Base-by-base conservation (phyloP, 2,113 vertebrate genomes). In the Holacanthus passer region DNA sequence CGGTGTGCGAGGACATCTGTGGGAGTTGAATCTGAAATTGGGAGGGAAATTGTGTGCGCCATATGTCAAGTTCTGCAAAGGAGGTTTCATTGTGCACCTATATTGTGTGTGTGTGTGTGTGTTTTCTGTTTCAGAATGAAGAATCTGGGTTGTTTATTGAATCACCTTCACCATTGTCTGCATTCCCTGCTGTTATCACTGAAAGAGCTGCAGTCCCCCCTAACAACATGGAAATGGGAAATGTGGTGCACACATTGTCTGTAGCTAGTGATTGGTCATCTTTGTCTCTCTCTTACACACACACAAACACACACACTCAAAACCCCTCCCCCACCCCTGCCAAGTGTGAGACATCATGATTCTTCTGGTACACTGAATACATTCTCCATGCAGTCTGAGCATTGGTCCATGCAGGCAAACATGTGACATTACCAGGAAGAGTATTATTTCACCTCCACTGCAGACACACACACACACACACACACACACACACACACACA, bases 1-100 rank as follows among this genome's bases (percentile, higher is more conserved):
- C 79, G 82, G 87, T 73, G 66, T 88, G 88, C 72, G 73, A 89
- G 89, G 88, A 94, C 86, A 86, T 92, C 88, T 90, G 87, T 87
- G 89, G 87, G 91, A 93, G 93, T 91, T 89, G 87, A 90, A 95
- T 89, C 85, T 91, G 92, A 93, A 94, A 94, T 93, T 89, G 91
- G 91, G 91, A 94, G 88, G 88, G 89, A 93, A 94, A 94, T 94
- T 93, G 92, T 91, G 78, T 76, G 71, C 63, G 39, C 90, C 92
- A 95, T 94, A 94, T 94, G 95, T 93, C 93, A 94, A 92, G 87
- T 93, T 92, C 81, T 85, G 87, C 85, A 91, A 89, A 94, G 84
- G 85, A 90, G 84, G 84, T 83, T 91, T 92, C 82, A 86, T 89
- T 87, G 79, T 76, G 79, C 81, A 81, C 87, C 71, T 83, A 53